Conservation (phyloP, 2,888 invertebrate genomes). For the Torymus tubicola region DNA sequence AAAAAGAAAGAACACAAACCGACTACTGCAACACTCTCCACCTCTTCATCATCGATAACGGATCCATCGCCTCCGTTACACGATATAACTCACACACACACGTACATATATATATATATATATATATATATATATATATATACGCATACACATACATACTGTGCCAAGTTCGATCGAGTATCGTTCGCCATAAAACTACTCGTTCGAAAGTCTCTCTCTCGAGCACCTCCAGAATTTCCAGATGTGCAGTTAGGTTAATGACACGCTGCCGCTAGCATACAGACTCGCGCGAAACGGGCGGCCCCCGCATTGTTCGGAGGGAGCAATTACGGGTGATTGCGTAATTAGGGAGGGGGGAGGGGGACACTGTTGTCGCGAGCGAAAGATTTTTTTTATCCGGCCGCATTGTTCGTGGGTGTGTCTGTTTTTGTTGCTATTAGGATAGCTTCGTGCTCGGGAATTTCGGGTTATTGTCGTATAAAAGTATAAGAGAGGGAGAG, state of each 20-base stretch:
- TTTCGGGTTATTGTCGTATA: too few relatives aligned
- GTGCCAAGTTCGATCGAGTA: not conserved
- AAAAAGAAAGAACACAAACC: too few relatives aligned
- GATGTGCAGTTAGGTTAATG: slow-evolving; percentile 51
- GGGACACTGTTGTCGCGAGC: not conserved
- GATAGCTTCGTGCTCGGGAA: too few relatives aligned
- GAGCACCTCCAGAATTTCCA: slow-evolving; percentile 15
- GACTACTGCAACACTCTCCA: not conserved
- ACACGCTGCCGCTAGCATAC: slow-evolving; percentile 3
- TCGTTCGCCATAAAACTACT: not conserved
- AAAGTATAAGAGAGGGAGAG: too few relatives aligned
- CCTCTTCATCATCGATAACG: not conserved
- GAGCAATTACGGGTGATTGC: slow-evolving; percentile 27
- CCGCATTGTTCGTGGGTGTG: too few relatives aligned
- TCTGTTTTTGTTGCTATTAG: too few relatives aligned
- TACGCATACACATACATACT: too few relatives aligned
- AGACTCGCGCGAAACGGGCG: not conserved
- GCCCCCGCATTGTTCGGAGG: slow-evolving; percentile 34
- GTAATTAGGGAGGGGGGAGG: slow-evolving; percentile 18
- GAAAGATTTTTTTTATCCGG: too few relatives aligned
- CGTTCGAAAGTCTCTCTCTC: not conserved
- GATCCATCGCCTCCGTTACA: not conserved
- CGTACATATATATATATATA: too few relatives aligned
- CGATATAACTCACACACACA: not conserved
- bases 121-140: too few relatives aligned